A percentile compares a stretch with the other conserved stretches of the same genome.
These are phyloP conservation scores for Blera fallax DNA, from an alignment of 2,888 invertebrate species.

Conservation along the genomic window DNA sequence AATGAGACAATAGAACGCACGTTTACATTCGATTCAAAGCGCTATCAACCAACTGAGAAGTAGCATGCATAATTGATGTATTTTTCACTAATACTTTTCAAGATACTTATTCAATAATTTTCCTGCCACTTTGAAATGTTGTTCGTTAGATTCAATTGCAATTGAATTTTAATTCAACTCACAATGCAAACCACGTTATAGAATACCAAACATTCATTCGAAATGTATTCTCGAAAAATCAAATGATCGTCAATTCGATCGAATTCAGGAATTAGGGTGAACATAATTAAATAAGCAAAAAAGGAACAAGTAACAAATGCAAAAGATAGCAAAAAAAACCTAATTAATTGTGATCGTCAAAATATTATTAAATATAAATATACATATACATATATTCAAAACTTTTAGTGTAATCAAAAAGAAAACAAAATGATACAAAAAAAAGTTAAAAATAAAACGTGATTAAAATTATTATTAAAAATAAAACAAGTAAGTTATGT, in stretches of 20 bases:
- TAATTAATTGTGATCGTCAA: constrained; percentile 70
- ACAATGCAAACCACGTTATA: no score
- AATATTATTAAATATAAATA: constrained; percentile 53
- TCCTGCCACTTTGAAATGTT: no score
- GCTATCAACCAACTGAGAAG: no score
- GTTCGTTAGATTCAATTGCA: no score
- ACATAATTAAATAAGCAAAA: constrained; percentile 23
- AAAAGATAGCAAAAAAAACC: constrained; percentile 34
- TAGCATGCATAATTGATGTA: no score
- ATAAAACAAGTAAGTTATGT: constrained; percentile 38
- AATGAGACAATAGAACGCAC: no score
- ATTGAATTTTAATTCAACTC: no score
- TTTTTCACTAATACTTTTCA: no score
- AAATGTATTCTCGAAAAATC: no score
- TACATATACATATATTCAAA: constrained; percentile 56
- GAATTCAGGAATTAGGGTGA: background rate
- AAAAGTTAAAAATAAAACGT: constrained; percentile 42
- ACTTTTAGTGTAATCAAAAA: constrained; percentile 54
- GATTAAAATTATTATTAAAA: constrained; percentile 37
- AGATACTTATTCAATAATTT: no score
- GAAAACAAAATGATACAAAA: constrained; percentile 43
- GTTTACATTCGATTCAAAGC: no score
- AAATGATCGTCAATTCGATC: background rate
- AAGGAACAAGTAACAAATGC: constrained; percentile 18
- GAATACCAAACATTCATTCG: background rate